Conservation (phyloP, 2,113 vertebrate species). For the Chrysemys picta region DNA sequence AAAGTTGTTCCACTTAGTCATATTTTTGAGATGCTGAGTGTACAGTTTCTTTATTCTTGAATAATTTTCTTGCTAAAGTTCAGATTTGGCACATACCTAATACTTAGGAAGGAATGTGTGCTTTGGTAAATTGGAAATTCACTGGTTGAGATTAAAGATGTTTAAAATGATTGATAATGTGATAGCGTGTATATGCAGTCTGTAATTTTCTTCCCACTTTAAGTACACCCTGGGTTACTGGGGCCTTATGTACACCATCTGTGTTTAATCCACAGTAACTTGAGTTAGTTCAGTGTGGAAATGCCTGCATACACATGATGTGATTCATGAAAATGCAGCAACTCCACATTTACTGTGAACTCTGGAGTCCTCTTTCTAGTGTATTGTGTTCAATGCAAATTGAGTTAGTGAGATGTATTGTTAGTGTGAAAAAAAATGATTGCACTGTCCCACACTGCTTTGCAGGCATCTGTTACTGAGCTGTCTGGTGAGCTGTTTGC, state of each 20-base stretch:
- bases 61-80: slow-evolving; percentile 49
- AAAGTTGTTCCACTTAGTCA: slow-evolving; percentile 44
- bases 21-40: background rate
- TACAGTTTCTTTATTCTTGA: background rate
- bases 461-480: background rate
- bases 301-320: too few species aligned
- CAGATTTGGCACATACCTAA: background rate
- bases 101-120: background rate
- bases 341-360: too few species aligned
- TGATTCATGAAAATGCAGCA: too few species aligned
- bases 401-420: too few species aligned
- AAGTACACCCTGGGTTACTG: too few species aligned
- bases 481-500: background rate
- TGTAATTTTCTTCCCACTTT: background rate
- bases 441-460: too few species aligned
- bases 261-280: too few species aligned
- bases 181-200: background rate
- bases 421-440: too few species aligned
- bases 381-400: too few species aligned
- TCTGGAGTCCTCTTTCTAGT: too few species aligned
- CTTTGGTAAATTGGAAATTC: background rate
- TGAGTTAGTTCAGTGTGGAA: too few species aligned
- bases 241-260: too few species aligned
- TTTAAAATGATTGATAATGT: background rate
- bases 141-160: background rate